Evolutionary conservation across 2,888 invertebrate genomes (phyloP).

Genomic region (Acheta domesticus): DNA sequence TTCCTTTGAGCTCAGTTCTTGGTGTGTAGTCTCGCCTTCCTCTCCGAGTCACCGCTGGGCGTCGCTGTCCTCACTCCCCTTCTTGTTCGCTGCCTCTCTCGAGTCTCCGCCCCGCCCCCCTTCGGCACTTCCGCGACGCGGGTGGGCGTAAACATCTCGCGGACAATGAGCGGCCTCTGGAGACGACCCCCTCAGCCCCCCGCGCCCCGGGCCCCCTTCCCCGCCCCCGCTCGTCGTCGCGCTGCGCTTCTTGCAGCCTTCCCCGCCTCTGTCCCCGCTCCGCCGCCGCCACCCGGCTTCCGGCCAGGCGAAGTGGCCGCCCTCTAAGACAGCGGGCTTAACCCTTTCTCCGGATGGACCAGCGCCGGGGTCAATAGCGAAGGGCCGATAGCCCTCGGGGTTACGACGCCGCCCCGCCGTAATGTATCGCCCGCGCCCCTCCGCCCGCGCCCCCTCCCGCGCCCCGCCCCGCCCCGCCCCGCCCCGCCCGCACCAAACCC

Average conservation of each 20-base stretch:
- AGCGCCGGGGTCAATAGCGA: slow-evolving; percentile 6
- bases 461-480: neutral
- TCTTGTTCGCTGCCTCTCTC: no score
- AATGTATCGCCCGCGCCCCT: neutral
- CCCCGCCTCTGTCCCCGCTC: neutral
- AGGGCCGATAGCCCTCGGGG: slow-evolving; percentile 1
- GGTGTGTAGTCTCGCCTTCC: no score
- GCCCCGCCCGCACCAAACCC: neutral
- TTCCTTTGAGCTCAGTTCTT: no score
- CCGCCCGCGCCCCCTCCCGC: neutral
- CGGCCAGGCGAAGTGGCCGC: neutral
- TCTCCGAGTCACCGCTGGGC: no score
- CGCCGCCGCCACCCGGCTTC: neutral
- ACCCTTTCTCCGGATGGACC: slow-evolving; percentile 18
- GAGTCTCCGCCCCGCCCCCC: no score
- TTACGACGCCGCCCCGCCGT: neutral
- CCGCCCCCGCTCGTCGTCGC: neutral
- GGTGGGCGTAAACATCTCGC: no score
- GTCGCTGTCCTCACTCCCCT: no score
- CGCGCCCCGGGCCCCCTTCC: neutral
- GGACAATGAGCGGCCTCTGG: no score
- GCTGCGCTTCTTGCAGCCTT: neutral
- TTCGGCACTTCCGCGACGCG: no score
- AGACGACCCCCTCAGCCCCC: no score
- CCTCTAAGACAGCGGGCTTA: slow-evolving; percentile 18